phyloP scores from a whole-genome alignment of 2,797 vertebrate species.

The Lutjanus argentimaculatus region DNA sequence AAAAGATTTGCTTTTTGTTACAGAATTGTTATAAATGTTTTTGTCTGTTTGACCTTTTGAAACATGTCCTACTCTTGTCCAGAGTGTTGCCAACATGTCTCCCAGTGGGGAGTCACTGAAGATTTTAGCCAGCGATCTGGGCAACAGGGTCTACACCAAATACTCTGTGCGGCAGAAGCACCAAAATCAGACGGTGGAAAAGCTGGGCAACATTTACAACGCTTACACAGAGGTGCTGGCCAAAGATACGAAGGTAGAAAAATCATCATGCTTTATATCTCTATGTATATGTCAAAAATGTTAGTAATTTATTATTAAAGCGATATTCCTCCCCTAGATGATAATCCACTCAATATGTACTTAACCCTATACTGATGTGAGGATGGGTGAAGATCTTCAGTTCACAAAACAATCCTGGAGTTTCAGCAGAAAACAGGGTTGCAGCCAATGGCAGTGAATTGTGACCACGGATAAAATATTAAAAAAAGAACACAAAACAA shows the following conservation, averaged over 20 bases:
- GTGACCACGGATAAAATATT: no score
- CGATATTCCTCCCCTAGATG: no score
- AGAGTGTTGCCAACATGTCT: slow-evolving; percentile 88
- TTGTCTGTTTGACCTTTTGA: slow-evolving; percentile 8
- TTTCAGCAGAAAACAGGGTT: no score
- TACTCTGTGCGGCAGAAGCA: slow-evolving; percentile 85
- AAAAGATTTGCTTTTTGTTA: slow-evolving; percentile 11
- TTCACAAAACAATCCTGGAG: no score
- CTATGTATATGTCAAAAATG: no score
- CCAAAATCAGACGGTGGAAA: slow-evolving; percentile 81
- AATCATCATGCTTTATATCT: neutral
- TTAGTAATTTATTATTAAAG: no score
- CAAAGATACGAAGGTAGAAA: slow-evolving; percentile 88
- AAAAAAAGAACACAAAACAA: no score
- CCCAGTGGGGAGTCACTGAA: slow-evolving; percentile 90
- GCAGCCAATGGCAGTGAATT: no score
- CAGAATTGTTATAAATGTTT: neutral
- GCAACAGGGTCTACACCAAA: slow-evolving; percentile 85
- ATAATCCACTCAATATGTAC: no score
- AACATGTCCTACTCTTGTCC: slow-evolving; percentile 35
- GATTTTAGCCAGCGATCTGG: slow-evolving; percentile 87
- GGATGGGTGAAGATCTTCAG: no score
- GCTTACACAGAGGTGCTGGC: slow-evolving; percentile 89
- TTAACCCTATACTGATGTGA: no score
- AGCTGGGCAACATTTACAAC: slow-evolving; percentile 85